Evolutionary conservation across 2,113 vertebrate species (phyloP).

Genomic region (Lamprotornis superbus): DNA sequence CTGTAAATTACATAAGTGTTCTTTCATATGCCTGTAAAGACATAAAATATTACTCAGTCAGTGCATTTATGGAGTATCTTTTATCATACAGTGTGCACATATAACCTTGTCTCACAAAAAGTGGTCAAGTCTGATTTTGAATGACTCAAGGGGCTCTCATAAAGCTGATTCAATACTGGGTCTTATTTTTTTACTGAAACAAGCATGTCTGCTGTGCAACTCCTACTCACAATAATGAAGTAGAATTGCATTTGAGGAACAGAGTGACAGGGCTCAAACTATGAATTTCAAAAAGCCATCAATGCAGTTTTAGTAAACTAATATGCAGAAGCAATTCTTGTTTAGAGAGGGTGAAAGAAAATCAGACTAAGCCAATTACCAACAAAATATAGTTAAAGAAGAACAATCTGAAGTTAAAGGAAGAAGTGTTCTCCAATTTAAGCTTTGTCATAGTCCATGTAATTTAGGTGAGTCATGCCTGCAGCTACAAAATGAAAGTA

Average conservation of each 20-base stretch:
- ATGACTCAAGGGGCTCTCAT: background rate
- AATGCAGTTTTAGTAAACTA: background rate
- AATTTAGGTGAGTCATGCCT: background rate
- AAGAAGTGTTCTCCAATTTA: background rate
- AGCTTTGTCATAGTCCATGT: background rate
- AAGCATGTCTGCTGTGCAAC: background rate
- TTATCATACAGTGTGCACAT: background rate
- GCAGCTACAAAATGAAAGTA: background rate
- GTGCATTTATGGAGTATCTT: background rate
- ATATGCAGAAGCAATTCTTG: background rate
- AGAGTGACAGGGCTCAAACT: background rate
- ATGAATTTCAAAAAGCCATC: background rate
- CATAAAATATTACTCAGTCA: background rate
- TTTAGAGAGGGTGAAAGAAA: background rate
- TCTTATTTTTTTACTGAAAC: background rate
- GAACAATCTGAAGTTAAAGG: background rate
- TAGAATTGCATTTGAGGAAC: background rate
- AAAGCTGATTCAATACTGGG: background rate
- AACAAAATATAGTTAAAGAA: background rate
- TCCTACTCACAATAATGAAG: background rate
- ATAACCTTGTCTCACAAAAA: background rate
- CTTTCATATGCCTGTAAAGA: slow-evolving; percentile 21
- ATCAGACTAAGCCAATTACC: background rate
- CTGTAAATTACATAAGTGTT: slow-evolving; percentile 32
- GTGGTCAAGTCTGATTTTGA: background rate